phyloP scores from a whole-genome alignment of 2,888 invertebrate genomes.

The Drosophila mercatorum region DNA sequence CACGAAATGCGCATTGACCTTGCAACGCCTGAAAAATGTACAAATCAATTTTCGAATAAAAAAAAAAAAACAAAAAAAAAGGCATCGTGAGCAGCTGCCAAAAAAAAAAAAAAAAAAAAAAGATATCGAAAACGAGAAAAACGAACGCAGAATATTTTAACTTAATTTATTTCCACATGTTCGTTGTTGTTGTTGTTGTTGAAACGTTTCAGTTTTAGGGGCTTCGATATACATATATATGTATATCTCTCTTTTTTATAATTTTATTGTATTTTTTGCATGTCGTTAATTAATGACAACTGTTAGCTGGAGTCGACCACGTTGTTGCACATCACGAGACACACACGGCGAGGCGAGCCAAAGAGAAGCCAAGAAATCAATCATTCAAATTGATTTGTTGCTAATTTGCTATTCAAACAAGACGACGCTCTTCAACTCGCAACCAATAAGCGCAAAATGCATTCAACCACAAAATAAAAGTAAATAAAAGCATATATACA shows the following conservation, averaged over 20 bases:
- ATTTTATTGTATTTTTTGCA: slow-evolving; percentile 53
- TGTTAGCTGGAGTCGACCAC: slow-evolving; percentile 45
- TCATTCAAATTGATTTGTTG: slow-evolving; percentile 77
- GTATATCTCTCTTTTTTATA: neutral
- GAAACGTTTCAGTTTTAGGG: slow-evolving; percentile 24
- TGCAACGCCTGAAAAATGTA: slow-evolving; percentile 56
- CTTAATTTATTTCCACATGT: slow-evolving; percentile 71
- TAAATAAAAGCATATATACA: slow-evolving; percentile 26
- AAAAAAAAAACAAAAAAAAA: slow-evolving; percentile 27
- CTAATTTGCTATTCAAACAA: slow-evolving; percentile 77
- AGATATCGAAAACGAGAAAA: slow-evolving; percentile 44
- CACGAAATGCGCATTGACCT: slow-evolving; percentile 61
- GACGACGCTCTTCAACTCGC: slow-evolving; percentile 31
- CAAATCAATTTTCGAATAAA: slow-evolving; percentile 44
- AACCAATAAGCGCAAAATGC: slow-evolving; percentile 57
- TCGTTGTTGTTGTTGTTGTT: slow-evolving; percentile 8
- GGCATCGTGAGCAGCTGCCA: slow-evolving; percentile 51
- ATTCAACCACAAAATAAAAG: slow-evolving; percentile 43
- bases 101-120: slow-evolving; percentile 28
- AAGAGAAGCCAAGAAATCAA: slow-evolving; percentile 70
- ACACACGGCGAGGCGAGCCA: slow-evolving; percentile 4
- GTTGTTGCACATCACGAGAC: slow-evolving; percentile 68
- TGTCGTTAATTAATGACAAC: slow-evolving; percentile 71
- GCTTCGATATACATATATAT: slow-evolving; percentile 14
- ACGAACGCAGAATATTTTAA: slow-evolving; percentile 75